Percentiles rank a stretch among this genome's conserved stretches.
phyloP scores from a whole-genome alignment of 1,140 invertebrate genomes.

The Rhyacophila brunnea region DNA sequence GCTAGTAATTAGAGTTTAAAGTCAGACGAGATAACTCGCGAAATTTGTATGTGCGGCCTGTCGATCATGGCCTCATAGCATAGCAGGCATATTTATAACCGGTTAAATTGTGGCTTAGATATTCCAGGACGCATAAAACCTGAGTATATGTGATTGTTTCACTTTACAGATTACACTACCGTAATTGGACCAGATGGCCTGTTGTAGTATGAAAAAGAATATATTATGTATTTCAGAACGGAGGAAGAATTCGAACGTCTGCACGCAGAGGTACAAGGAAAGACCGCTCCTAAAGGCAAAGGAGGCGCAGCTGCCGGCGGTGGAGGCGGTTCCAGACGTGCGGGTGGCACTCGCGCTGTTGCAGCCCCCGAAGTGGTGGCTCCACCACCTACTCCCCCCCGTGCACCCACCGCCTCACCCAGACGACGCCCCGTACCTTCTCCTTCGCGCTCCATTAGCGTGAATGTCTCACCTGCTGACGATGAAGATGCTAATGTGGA shows the following conservation, averaged over 20 bases:
- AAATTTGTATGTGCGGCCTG: too few relatives aligned
- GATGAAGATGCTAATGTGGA: slow-evolving; percentile 28
- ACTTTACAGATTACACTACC: too few relatives aligned
- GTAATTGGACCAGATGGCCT: too few relatives aligned
- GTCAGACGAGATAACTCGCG: too few relatives aligned
- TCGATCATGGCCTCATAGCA: too few relatives aligned
- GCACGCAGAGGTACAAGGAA: slow-evolving; percentile 61
- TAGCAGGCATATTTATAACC: too few relatives aligned
- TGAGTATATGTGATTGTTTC: too few relatives aligned
- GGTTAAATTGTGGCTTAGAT: too few relatives aligned
- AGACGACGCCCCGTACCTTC: not conserved
- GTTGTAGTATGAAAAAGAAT: too few relatives aligned
- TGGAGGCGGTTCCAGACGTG: not conserved
- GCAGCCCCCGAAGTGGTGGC: not conserved
- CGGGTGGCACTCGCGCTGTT: too few relatives aligned
- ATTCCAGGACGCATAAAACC: too few relatives aligned
- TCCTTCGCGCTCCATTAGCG: not conserved
- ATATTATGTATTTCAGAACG: slow-evolving; percentile 55
- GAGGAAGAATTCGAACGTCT: slow-evolving; percentile 73
- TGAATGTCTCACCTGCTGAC: slow-evolving; percentile 1
- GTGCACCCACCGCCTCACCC: not conserved
- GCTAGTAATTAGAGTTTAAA: too few relatives aligned
- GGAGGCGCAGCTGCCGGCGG: not conserved
- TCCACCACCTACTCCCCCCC: not conserved
- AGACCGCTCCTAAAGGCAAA: slow-evolving; percentile 33